phyloP scores from a whole-genome alignment of 1,140 invertebrate species.

The Ips typographus region DNA sequence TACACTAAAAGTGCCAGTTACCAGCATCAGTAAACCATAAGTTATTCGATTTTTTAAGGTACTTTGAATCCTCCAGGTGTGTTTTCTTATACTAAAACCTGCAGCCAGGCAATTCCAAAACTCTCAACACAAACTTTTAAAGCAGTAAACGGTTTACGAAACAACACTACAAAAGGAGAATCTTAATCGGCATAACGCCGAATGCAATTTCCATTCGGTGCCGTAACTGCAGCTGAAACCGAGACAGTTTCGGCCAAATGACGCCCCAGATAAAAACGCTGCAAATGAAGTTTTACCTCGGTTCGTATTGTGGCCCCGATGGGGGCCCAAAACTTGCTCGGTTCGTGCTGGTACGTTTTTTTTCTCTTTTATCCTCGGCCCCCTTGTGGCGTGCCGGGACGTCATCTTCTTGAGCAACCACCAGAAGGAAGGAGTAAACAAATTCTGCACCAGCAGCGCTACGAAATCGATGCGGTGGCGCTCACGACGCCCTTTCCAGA shows the following conservation, averaged over 20 bases:
- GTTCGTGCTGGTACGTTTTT: too few species aligned
- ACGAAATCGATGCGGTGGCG: conserved; percentile 31
- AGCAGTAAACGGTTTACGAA: conserved; percentile 1
- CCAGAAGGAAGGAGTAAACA: conserved; percentile 4
- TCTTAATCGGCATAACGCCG: conserved; percentile 7
- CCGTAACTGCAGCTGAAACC: conserved; percentile 12
- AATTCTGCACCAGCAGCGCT: conserved; percentile 22
- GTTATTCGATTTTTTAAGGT: too few species aligned
- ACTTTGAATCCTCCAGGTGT: too few species aligned
- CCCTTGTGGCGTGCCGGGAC: background rate
- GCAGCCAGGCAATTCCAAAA: too few species aligned
- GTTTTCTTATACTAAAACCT: too few species aligned
- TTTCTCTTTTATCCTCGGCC: too few species aligned
- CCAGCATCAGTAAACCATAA: too few species aligned
- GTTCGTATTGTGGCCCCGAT: background rate
- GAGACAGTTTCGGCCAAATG: conserved; percentile 11
- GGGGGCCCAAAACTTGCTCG: background rate
- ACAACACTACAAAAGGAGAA: background rate
- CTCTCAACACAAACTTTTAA: background rate
- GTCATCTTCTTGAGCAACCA: background rate
- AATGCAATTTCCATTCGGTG: conserved; percentile 4
- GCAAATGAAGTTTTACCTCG: conserved; percentile 12
- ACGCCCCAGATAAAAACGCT: conserved; percentile 4
- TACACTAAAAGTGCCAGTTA: too few species aligned
- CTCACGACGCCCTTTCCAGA: conserved; percentile 24